Evolutionary conservation across 2,113 vertebrate species (phyloP), one percentile per base, ranked within the genome.

Genomic region (Aptenodytes forsteri): DNA sequence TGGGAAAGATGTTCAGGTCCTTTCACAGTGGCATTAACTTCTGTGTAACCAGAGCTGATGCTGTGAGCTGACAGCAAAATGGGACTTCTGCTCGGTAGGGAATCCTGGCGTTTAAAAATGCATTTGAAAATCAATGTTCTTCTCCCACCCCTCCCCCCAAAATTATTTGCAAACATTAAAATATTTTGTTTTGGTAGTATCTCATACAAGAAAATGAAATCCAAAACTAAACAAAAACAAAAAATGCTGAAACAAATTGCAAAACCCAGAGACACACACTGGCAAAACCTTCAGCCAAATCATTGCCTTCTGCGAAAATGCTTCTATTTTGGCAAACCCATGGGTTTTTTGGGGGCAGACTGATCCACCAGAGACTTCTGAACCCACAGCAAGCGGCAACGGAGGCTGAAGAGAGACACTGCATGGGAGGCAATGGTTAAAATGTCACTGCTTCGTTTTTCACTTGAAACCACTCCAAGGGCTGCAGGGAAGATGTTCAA

Each of bases 311-410:
- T 85, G 84, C 54, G 79, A 79, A 96, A 93, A 87, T 25, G 40
- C 78, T 93, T 83, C 89, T 94, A 72, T 95, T 97, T 93, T 91
- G 90, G 95, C 87, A 93, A 87, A 65, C 44, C 44, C 56, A 65
- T 9, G 1, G 1, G 22, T 73, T 89, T 42, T 92, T 78, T 10
- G 19, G 83, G 87, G 38, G 89, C n/a, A 91, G 87, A 30, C 61
- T 69, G 89, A 72, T 95, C 83, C 90, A 87, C 54, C 49, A 87
- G 91, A 87, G 66, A 38, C 78, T 96, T 76, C 70, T 80, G 93
- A 94, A 87, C 84, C 78, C 17, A 0, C 70, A 84, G 92, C 77
- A 69, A 92, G 86, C 14, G 3, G 83, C 72, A 66, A 72, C 0
- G 6, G 81, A 89, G 83, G 73, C 83, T 94, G 83, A 89, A 46